Conservation (phyloP, 2,797 vertebrate genomes). For the Danio kyathit region DNA sequence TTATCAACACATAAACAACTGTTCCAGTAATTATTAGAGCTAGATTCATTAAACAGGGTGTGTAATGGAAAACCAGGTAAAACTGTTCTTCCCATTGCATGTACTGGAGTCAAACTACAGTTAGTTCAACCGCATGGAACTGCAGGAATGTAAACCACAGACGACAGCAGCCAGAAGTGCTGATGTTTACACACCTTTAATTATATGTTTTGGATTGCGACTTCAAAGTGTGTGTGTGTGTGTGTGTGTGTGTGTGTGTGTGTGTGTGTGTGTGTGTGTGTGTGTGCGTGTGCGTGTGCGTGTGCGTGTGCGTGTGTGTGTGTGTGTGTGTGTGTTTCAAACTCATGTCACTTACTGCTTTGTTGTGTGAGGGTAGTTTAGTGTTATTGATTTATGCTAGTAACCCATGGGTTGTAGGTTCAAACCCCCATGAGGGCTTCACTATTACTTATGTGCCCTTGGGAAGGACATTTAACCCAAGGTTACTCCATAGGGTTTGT, state of each 20-base stretch:
- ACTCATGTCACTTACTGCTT: neutral
- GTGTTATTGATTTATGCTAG: neutral
- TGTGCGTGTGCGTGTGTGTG: no score
- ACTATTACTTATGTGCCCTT: neutral
- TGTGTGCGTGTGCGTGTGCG: no score
- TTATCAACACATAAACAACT: constrained; percentile 28
- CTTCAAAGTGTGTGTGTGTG: neutral
- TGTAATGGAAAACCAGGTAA: constrained; percentile 32
- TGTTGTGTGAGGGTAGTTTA: neutral
- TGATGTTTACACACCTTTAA: constrained; percentile 8
- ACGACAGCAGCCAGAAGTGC: neutral
- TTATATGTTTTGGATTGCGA: neutral
- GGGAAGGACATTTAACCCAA: neutral
- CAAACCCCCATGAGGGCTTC: neutral
- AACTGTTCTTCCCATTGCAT: neutral
- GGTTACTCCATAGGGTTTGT: neutral
- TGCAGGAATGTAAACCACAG: constrained; percentile 4
- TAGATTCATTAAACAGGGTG: constrained; percentile 20
- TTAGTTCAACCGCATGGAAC: neutral
- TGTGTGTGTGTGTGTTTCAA: neutral
- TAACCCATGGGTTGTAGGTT: neutral
- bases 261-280: no score
- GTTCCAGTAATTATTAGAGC: constrained; percentile 1
- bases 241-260: no score
- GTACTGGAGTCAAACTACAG: neutral